Conservation (phyloP, 2,113 vertebrate genomes). For the Podiceps cristatus region DNA sequence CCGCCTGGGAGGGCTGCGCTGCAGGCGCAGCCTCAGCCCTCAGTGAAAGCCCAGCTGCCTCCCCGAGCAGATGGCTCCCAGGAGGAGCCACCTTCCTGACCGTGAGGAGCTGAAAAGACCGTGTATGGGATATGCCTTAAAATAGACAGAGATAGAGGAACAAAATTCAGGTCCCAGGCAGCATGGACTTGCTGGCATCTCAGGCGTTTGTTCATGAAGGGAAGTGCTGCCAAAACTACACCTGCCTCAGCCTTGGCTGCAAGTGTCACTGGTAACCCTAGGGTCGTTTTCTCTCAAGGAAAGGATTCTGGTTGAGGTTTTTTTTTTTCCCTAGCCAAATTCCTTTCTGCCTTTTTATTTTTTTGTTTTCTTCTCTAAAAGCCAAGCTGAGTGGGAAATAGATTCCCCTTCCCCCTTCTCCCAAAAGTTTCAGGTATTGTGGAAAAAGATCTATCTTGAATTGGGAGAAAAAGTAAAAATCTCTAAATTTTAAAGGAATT, state of each 20-base stretch:
- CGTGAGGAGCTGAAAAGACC: neutral
- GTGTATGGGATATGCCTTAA: neutral
- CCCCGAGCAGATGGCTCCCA: constrained; percentile 6
- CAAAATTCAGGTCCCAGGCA: neutral
- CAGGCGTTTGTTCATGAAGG: neutral
- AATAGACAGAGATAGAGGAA: constrained; percentile 1
- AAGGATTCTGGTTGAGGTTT: neutral
- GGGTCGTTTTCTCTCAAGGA: neutral
- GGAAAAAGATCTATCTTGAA: neutral
- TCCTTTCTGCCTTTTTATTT: neutral
- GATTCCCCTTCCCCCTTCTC: neutral
- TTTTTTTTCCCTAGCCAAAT: neutral
- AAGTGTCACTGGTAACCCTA: neutral
- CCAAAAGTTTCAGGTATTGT: neutral
- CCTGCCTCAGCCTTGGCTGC: neutral
- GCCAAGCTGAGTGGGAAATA: neutral
- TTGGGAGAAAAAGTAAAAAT: neutral
- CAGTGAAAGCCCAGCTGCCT: neutral
- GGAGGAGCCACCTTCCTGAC: constrained; percentile 3
- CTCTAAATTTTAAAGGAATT: neutral
- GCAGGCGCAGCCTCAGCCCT: neutral
- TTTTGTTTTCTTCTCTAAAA: neutral
- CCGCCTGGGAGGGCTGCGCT: neutral
- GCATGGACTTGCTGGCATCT: neutral
- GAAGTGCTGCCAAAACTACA: neutral